Evolutionary conservation across 92 coral and sea anemone genomes (phyloP).

Genomic region (Epizoanthus scotinus): DNA sequence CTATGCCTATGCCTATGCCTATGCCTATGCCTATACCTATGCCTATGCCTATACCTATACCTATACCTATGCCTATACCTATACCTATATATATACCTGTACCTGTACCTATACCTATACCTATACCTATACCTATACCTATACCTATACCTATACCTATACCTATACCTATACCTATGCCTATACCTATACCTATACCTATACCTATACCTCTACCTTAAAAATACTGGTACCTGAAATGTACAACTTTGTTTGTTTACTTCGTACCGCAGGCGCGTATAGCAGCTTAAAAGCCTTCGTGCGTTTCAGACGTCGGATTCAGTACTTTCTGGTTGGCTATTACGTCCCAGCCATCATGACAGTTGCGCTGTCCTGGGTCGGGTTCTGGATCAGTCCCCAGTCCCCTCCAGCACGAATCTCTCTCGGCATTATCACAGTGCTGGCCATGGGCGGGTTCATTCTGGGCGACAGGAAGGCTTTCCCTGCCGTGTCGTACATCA

Average conservation of each 20-base stretch:
- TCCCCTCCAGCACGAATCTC: conserved; percentile 85
- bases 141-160: too few species aligned
- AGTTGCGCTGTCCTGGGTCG: conserved; percentile 81
- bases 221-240: background rate
- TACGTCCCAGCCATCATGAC: conserved; percentile 75
- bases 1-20: too few species aligned
- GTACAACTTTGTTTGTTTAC: background rate
- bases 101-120: too few species aligned
- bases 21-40: too few species aligned
- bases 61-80: too few species aligned
- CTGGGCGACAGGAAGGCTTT: conserved; percentile 71
- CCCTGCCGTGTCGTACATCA: conserved; percentile 78
- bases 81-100: too few species aligned
- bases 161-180: too few species aligned
- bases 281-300: conserved; percentile 59
- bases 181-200: too few species aligned
- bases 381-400: conserved; percentile 76
- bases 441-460: conserved; percentile 78
- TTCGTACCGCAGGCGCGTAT: conserved; percentile 46
- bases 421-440: conserved; percentile 75
- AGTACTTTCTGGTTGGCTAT: conserved; percentile 71
- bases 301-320: conserved; percentile 66
- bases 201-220: too few species aligned
- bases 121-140: too few species aligned
- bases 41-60: too few species aligned